Evolutionary conservation across 2,888 invertebrate genomes (phyloP).

Genomic region (Ormyrus rosae): DNA sequence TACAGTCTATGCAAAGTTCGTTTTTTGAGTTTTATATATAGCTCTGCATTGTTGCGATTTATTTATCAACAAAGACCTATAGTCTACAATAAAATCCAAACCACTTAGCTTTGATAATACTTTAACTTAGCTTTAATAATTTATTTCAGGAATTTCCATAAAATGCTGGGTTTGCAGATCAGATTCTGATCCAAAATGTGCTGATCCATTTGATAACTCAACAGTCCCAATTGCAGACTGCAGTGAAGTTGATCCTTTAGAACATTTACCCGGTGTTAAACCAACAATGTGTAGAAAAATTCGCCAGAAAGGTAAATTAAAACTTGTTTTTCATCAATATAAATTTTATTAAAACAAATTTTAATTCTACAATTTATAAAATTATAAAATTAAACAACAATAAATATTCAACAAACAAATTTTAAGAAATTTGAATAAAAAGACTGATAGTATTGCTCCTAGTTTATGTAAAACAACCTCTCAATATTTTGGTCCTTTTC

Average conservation of each 20-base stretch:
- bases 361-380: slow-evolving; percentile 6
- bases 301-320: slow-evolving; percentile 86
- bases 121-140: too few species aligned
- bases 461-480: too few species aligned
- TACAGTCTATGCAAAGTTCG: too few species aligned
- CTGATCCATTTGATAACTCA: slow-evolving; percentile 93
- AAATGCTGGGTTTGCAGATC: slow-evolving; percentile 96
- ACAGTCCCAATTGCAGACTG: slow-evolving; percentile 92
- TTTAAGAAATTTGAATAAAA: too few species aligned
- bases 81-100: too few species aligned
- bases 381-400: not conserved
- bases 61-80: too few species aligned
- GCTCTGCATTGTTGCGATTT: too few species aligned
- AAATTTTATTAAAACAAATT: slow-evolving; percentile 4
- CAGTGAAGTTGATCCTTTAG: slow-evolving; percentile 79
- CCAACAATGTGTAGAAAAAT: slow-evolving; percentile 95
- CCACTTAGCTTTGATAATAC: too few species aligned
- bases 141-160: slow-evolving; percentile 79
- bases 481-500: too few species aligned
- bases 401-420: too few species aligned
- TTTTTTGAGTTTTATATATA: too few species aligned
- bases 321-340: not conserved
- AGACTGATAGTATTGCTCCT: too few species aligned
- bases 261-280: slow-evolving; percentile 82
- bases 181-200: slow-evolving; percentile 91